Percentiles rank a stretch among this genome's conserved stretches.
phyloP scores from a whole-genome alignment of 2,888 invertebrate genomes.

The Linyphia triangularis region DNA sequence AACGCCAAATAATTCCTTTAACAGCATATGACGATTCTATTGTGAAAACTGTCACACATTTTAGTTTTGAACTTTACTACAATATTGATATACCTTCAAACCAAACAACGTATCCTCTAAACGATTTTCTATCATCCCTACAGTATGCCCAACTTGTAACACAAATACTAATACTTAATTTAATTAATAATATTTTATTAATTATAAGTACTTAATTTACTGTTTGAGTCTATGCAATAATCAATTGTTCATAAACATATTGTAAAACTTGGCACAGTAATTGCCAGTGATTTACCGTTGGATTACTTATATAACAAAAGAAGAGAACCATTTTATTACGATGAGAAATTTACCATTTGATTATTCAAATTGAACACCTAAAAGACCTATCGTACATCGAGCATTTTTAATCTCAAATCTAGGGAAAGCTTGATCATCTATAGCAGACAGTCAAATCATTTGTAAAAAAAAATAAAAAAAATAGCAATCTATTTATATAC shows the following conservation, averaged over 20 bases:
- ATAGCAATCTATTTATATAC: background rate
- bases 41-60: constrained; percentile 6
- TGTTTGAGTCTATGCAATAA: background rate
- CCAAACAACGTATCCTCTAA: background rate
- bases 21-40: constrained; percentile 11
- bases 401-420: background rate
- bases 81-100: background rate
- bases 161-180: too few relatives aligned
- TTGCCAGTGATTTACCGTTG: background rate
- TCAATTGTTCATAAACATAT: background rate
- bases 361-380: background rate
- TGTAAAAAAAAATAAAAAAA: background rate
- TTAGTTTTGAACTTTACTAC: background rate
- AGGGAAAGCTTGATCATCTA: background rate
- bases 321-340: background rate
- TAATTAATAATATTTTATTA: too few relatives aligned
- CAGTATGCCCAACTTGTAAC: background rate
- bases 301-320: background rate
- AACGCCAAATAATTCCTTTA: background rate
- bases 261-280: background rate
- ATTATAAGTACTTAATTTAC: background rate
- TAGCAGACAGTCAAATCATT: background rate
- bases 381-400: background rate
- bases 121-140: background rate
- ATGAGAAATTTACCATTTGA: background rate